Evolutionary conservation across 2,888 invertebrate genomes (phyloP), one percentile per base, ranked within the genome.

Genomic region (Bruchidius siliquastri): DNA sequence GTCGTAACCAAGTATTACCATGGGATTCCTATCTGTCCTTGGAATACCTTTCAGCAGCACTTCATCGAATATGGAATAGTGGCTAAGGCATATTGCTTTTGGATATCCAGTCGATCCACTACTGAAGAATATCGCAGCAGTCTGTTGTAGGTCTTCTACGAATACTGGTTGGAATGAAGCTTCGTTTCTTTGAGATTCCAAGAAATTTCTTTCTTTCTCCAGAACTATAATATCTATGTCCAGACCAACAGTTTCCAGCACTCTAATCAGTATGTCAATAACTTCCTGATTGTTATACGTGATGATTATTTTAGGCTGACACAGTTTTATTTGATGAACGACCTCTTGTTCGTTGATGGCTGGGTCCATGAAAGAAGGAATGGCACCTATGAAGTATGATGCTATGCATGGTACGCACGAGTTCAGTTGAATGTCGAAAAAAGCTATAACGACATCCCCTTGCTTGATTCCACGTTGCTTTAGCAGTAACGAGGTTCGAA

Each of bases 361-460:
- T 2, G 72, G 20, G 22, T n/a, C 21, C 18, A 76, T 32, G n/a
- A 72, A 32, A 22, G 68, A 71, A 18, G 22, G 67, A 20, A 74
- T 67, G 78, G 80, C 83, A 2, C 89, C 89, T 13, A 88, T 82
- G 76, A 85, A 88, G 0, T 88, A 77, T 0, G 87, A 85, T 0
- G 88, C 88, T 70, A 89, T 86, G 71, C 87, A 85, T 0, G 89
- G 88, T 32, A 88, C 83, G 2, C 82, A 82, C 13, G 87, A 79
- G 73, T 89, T 85, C 2, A 88, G 49, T 68, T 88, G 87, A 75
- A 86, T 88, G 0, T 86, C 85, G 10, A 87, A 87, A 84, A 88
- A 88, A 0, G 89, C 73, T 0, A 86, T 80, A 72, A 89, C 84
- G 8, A 89, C 86, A 74, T 89, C 89, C 0, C 87, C 87, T 2